phyloP scores from a whole-genome alignment of 2,113 vertebrate genomes.

The Plestiodon gilberti region DNA sequence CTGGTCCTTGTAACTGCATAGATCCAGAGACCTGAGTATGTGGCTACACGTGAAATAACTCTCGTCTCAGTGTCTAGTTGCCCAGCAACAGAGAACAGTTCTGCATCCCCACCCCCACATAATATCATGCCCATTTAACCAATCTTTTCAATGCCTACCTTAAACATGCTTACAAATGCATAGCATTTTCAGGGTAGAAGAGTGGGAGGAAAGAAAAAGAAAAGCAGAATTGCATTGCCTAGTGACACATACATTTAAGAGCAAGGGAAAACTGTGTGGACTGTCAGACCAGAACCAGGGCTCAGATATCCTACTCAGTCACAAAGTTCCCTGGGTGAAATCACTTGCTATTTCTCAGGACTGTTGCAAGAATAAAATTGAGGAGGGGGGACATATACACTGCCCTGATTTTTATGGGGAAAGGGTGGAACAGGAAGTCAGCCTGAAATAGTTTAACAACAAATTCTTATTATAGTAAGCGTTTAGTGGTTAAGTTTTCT shows the following conservation, averaged over 20 bases:
- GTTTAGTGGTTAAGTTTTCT: neutral
- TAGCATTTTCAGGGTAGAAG: neutral
- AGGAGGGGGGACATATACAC: too few species aligned
- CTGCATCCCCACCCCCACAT: neutral
- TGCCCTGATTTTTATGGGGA: neutral
- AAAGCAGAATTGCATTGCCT: neutral
- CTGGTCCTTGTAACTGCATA: neutral
- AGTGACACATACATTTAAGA: neutral
- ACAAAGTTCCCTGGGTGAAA: neutral
- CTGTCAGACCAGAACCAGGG: neutral
- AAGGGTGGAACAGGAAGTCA: neutral
- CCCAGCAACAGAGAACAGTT: neutral
- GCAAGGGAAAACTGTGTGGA: too few species aligned
- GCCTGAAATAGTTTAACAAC: neutral
- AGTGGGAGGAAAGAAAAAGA: neutral
- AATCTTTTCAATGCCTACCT: neutral
- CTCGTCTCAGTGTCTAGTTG: neutral
- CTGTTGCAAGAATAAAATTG: neutral
- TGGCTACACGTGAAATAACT: neutral
- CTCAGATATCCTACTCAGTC: neutral
- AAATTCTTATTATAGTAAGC: neutral
- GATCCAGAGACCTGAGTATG: neutral
- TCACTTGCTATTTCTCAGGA: neutral
- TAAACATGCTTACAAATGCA: neutral
- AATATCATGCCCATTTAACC: neutral